Evolutionary conservation across 2,888 invertebrate species (phyloP), one percentile per base, ranked within the genome.

Genomic region (Kryphioiulus occultus): DNA sequence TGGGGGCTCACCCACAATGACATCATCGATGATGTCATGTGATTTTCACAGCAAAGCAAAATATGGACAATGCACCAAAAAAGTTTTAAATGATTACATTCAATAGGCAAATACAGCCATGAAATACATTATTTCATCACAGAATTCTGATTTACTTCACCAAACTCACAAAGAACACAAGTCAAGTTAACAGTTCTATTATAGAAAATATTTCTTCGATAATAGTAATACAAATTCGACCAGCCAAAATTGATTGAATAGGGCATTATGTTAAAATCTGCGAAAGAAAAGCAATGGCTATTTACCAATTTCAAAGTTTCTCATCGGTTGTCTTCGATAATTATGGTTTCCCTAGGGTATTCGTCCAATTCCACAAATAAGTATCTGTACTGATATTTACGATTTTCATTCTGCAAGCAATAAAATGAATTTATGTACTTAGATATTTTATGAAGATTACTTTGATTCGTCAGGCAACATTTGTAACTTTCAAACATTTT

Each of bases 291-390:
- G 15, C 22, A 22, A 84, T 9, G 35, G 10, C 35, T 22, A 42
- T 85, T 85, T 35, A 85, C 35, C n/a, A 85, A 35, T 17, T 5
- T 85, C 5, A 17, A 39, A 35, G 15, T 85, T 32, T 32, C 12
- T 85, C 86, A 89, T 85, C 89, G 86, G 47, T 92, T 92, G 89
- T 92, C 92, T 89, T 91, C 91, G 19, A 93, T 89, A 47, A 92
- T 90, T 85, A 98, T 95, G 12, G 95, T 95, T 90, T 94, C 94
- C 68, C 94, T 94, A 19, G 95, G 94, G 91, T 95, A 95, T 91
- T 96, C 95, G 91, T 97, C 96, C 47, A 97, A 92, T 92, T 97
- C 95, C 3, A 97, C 95, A 91, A 96, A 94, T 87, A 98, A 92
- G 91, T 97, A 98, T 89, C 96, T 94, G 91, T 96, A 98, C 90